A percentile compares a stretch with the other conserved stretches of the same genome.
Conservation (phyloP, 2,888 invertebrate species). For the Hermaeophaga mercurialis region DNA sequence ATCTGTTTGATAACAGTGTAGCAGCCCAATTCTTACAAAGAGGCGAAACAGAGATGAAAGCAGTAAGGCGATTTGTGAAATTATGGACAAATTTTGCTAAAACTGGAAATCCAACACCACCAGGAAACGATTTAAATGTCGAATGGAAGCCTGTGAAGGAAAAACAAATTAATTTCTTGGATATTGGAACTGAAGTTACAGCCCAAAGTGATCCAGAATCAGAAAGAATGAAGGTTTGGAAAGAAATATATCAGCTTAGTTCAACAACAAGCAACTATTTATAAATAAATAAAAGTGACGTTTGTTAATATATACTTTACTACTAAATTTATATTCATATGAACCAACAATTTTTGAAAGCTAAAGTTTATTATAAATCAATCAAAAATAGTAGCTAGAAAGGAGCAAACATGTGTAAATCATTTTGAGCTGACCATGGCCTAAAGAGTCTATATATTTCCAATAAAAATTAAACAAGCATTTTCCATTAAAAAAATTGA, state of each 20-base stretch:
- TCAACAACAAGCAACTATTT: slow-evolving; percentile 3
- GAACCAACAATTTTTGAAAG: too few relatives aligned
- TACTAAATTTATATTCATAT: too few relatives aligned
- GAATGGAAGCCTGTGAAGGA: slow-evolving; percentile 43
- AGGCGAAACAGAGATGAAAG: slow-evolving; percentile 18
- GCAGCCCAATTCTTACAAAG: background rate
- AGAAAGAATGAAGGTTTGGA: slow-evolving; percentile 46
- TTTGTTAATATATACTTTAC: too few relatives aligned
- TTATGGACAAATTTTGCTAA: slow-evolving; percentile 49
- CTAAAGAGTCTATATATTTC: too few relatives aligned
- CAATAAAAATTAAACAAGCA: too few relatives aligned
- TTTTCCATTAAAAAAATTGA: too few relatives aligned
- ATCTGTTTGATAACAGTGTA: slow-evolving; percentile 20
- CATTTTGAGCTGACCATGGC: too few relatives aligned
- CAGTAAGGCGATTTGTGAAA: slow-evolving; percentile 39
- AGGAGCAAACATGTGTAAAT: too few relatives aligned
- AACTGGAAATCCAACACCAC: slow-evolving; percentile 39
- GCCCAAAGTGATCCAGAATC: slow-evolving; percentile 41
- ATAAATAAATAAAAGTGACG: too few relatives aligned
- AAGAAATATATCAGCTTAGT: slow-evolving; percentile 23
- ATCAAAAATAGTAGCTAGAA: too few relatives aligned
- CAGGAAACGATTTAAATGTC: slow-evolving; percentile 28
- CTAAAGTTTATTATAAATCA: too few relatives aligned
- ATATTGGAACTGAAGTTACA: slow-evolving; percentile 43
- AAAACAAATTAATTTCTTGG: slow-evolving; percentile 41